Percentiles rank a stretch among this genome's conserved stretches.
These are phyloP conservation scores for Micrasema longulum DNA, from an alignment of 1,140 invertebrate genomes.

Conservation along the genomic window DNA sequence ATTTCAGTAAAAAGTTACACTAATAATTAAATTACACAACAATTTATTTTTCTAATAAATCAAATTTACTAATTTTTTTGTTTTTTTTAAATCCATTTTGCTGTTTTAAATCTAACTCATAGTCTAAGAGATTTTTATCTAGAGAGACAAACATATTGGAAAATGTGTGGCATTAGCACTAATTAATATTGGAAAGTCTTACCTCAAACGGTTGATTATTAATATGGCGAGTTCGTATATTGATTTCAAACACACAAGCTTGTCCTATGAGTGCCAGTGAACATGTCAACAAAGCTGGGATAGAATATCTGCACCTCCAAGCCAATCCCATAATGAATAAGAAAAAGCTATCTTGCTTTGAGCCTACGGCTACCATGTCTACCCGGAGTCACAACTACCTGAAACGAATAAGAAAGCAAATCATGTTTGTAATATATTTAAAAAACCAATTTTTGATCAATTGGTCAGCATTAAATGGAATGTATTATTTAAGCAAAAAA, in stretches of 20 bases:
- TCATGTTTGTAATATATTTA: no score
- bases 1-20: no score
- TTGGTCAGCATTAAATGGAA: no score
- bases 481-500: no score
- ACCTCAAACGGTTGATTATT: conserved; percentile 44
- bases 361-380: conserved; percentile 32
- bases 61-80: no score
- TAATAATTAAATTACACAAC: no score
- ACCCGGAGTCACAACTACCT: neutral
- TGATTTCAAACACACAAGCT: conserved; percentile 50
- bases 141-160: neutral
- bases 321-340: conserved; percentile 61
- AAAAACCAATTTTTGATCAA: no score
- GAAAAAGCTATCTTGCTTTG: conserved; percentile 55
- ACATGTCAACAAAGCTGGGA: conserved; percentile 59
- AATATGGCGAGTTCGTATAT: conserved; percentile 45
- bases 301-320: conserved; percentile 59
- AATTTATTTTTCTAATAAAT: no score
- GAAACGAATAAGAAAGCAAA: neutral
- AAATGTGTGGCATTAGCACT: neutral
- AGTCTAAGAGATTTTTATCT: no score
- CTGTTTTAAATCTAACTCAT: no score
- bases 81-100: no score
- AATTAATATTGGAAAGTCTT: conserved; percentile 1
- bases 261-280: conserved; percentile 49